These are phyloP conservation scores for Tachysurus fulvidraco DNA, from an alignment of 2,113 vertebrate genomes.

Conservation along the genomic window DNA sequence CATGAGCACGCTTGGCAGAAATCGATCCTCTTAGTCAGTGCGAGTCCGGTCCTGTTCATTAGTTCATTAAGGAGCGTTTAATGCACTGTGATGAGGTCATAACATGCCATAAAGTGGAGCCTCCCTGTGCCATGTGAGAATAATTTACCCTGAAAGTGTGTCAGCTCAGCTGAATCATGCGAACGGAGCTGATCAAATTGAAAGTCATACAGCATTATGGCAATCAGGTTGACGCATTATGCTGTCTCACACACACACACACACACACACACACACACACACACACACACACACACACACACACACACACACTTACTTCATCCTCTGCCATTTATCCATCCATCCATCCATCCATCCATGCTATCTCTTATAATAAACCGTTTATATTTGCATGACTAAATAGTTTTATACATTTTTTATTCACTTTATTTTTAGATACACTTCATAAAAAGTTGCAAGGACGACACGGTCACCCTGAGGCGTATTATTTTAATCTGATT, in stretches of 20 bases:
- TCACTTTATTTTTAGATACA: not conserved
- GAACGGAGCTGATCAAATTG: conserved; percentile 48
- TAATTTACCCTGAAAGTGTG: conserved; percentile 42
- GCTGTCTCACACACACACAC: not conserved
- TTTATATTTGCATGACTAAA: conserved; percentile 39
- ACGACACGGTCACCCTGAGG: conserved; percentile 25
- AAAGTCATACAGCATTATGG: conserved; percentile 47
- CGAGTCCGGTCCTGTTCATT: not conserved
- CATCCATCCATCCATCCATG: too few species aligned
- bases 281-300: conserved; percentile 5
- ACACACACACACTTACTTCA: too few species aligned
- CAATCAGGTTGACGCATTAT: conserved; percentile 32
- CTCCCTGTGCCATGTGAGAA: conserved; percentile 22
- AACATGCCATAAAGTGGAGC: conserved; percentile 11
- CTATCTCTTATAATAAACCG: conserved; percentile 11
- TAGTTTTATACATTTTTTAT: not conserved
- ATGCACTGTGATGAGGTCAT: conserved; percentile 35
- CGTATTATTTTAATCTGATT: conserved; percentile 50
- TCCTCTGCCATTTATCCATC: not conserved
- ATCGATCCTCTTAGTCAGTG: not conserved
- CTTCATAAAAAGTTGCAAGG: conserved; percentile 4
- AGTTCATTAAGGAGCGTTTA: conserved; percentile 22
- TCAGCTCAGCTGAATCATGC: conserved; percentile 35
- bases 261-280: conserved; percentile 4
- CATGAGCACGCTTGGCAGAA: not conserved